Evolutionary conservation across 2,888 invertebrate species (phyloP).

Genomic region (Anodontia alba): DNA sequence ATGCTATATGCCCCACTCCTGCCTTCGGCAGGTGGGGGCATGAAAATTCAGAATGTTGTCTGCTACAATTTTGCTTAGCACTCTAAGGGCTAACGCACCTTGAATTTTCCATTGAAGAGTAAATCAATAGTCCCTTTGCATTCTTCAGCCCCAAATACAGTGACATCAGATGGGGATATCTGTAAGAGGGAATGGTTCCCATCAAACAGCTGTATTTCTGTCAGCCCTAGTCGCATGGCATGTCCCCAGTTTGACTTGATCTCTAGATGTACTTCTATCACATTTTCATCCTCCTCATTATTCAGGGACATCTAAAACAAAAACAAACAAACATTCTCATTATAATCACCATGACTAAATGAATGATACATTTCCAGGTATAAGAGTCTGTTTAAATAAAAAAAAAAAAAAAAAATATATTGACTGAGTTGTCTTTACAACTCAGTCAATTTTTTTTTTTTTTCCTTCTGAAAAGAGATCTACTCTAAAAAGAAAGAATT

Average conservation of each 20-base stretch:
- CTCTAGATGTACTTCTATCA: slow-evolving; percentile 73
- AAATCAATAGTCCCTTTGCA: slow-evolving; percentile 67
- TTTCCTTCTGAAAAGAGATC: too few relatives aligned
- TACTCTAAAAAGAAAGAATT: too few relatives aligned
- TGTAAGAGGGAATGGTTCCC: slow-evolving; percentile 70
- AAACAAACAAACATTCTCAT: background rate
- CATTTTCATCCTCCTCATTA: slow-evolving; percentile 26
- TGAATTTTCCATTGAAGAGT: slow-evolving; percentile 82
- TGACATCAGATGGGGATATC: slow-evolving; percentile 71
- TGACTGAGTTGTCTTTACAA: too few relatives aligned
- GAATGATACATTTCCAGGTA: background rate
- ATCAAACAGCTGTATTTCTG: slow-evolving; percentile 83
- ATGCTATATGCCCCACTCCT: too few relatives aligned
- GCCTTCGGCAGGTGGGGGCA: too few relatives aligned
- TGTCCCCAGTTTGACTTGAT: slow-evolving; percentile 84
- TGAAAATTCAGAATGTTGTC: too few relatives aligned
- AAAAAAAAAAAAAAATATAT: too few relatives aligned
- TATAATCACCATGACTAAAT: background rate
- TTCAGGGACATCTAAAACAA: slow-evolving; percentile 4
- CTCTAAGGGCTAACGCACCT: too few relatives aligned
- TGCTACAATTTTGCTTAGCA: too few relatives aligned
- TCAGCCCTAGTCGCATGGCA: slow-evolving; percentile 80
- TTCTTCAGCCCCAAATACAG: slow-evolving; percentile 74
- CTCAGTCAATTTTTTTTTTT: too few relatives aligned
- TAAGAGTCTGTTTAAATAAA: background rate